A percentile compares a stretch with the other conserved stretches of the same genome.
Evolutionary conservation across 2,888 invertebrate genomes (phyloP).

Genomic region (Megastigmus dorsalis): DNA sequence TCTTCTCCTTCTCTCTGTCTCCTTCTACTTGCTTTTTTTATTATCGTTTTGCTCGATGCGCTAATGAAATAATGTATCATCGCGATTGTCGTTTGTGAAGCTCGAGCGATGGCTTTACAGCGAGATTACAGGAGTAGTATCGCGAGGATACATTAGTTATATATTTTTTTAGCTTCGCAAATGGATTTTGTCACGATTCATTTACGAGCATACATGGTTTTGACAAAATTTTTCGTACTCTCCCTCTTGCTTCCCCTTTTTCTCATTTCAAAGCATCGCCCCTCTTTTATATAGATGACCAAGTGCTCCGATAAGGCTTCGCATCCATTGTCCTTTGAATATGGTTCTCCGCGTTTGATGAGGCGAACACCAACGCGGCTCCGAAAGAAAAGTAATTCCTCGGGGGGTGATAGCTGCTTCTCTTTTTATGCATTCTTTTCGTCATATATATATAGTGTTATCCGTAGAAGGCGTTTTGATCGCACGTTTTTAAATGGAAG

Average conservation of each 20-base stretch:
- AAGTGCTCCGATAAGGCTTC: conserved; percentile 50
- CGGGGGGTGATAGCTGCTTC: neutral
- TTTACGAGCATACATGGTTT: conserved; percentile 29
- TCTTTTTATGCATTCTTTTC: conserved; percentile 2
- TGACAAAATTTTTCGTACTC: conserved; percentile 10
- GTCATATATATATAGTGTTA: neutral
- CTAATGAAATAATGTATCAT: conserved; percentile 58
- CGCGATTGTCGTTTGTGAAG: conserved; percentile 34
- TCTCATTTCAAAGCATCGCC: conserved; percentile 10
- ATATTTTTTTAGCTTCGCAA: conserved; percentile 45
- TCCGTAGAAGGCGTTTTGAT: too few species aligned
- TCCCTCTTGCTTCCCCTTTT: neutral
- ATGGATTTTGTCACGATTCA: conserved; percentile 42
- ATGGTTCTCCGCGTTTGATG: conserved; percentile 52
- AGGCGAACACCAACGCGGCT: conserved; percentile 44
- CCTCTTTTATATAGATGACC: neutral
- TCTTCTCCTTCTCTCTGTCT: conserved; percentile 36
- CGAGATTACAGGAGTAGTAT: neutral
- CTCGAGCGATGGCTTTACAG: neutral
- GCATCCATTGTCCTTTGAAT: conserved; percentile 54
- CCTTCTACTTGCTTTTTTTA: too few species aligned
- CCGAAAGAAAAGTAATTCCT: conserved; percentile 39
- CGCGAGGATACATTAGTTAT: too few species aligned
- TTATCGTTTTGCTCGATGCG: neutral
- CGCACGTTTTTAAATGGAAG: too few species aligned